Evolutionary conservation across 2,113 vertebrate species (phyloP).

Genomic region (Phrynocephalus versicolor): DNA sequence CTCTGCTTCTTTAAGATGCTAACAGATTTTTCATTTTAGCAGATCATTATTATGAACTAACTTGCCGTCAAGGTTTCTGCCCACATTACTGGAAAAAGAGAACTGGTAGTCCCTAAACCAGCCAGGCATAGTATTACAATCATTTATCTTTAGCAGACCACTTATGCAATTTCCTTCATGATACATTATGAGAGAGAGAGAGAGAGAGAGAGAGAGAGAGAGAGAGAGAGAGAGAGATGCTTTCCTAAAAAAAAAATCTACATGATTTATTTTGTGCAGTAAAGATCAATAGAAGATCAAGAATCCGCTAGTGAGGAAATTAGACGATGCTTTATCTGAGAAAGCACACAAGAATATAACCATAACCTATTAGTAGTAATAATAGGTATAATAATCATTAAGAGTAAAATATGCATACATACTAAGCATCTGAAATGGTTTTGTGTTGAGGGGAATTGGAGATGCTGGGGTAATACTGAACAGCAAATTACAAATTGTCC

Average conservation of each 20-base stretch:
- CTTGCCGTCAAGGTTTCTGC: constrained; percentile 47
- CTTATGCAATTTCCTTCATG: constrained; percentile 57
- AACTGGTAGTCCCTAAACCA: constrained; percentile 48
- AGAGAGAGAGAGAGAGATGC: constrained; percentile 39
- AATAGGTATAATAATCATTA: background rate
- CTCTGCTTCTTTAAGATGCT: constrained; percentile 12
- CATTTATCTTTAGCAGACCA: constrained; percentile 55
- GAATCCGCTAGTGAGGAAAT: background rate
- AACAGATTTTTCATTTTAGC: constrained; percentile 50
- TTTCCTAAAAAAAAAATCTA: constrained; percentile 23
- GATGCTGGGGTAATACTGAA: constrained; percentile 33
- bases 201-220: constrained; percentile 44
- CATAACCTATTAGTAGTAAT: background rate
- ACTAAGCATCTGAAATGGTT: background rate
- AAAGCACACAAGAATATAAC: background rate
- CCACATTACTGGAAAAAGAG: constrained; percentile 51
- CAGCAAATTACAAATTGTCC: constrained; percentile 46
- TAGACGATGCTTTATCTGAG: background rate
- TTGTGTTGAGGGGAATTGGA: constrained; percentile 44
- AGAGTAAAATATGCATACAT: background rate
- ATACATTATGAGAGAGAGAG: constrained; percentile 36
- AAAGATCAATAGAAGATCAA: constrained; percentile 44
- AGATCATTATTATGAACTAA: constrained; percentile 52
- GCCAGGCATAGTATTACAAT: constrained; percentile 62
- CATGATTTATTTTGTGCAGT: constrained; percentile 19